Evolutionary conservation across 2,113 vertebrate species (phyloP).

Genomic region (Silurus glanis): DNA sequence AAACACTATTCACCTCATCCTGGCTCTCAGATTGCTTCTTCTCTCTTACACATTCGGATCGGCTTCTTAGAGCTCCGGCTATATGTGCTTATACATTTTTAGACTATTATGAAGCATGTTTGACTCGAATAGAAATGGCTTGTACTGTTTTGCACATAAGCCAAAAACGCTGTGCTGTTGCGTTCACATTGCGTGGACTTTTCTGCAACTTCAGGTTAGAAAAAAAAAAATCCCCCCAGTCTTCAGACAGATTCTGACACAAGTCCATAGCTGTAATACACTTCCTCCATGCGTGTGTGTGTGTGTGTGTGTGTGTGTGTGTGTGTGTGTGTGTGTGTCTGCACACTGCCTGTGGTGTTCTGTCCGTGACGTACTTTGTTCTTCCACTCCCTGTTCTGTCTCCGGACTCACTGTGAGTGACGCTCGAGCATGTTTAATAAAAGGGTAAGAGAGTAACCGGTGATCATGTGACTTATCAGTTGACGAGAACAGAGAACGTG

Average conservation of each 20-base stretch:
- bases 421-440: conserved; percentile 57
- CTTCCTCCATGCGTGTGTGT: conserved; percentile 34
- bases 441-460: not conserved
- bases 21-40: not conserved
- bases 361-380: conserved; percentile 59
- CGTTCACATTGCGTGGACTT: conserved; percentile 58
- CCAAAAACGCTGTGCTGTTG: conserved; percentile 67
- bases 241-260: conserved; percentile 20
- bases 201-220: conserved; percentile 72
- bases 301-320: conserved; percentile 43
- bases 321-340: conserved; percentile 44
- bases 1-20: conserved; percentile 39
- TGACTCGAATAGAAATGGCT: conserved; percentile 57
- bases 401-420: conserved; percentile 61
- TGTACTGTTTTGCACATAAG: conserved; percentile 73
- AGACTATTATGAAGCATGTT: conserved; percentile 58
- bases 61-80: conserved; percentile 30
- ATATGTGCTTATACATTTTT: conserved; percentile 39
- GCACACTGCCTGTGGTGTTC: conserved; percentile 60
- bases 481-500: not conserved
- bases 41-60: not conserved
- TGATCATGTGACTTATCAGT: conserved; percentile 17
- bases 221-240: conserved; percentile 41
- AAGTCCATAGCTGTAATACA: conserved; percentile 42
- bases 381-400: conserved; percentile 65